Conservation (phyloP, 2,797 vertebrate species). For the Sebastes aleutianus region DNA sequence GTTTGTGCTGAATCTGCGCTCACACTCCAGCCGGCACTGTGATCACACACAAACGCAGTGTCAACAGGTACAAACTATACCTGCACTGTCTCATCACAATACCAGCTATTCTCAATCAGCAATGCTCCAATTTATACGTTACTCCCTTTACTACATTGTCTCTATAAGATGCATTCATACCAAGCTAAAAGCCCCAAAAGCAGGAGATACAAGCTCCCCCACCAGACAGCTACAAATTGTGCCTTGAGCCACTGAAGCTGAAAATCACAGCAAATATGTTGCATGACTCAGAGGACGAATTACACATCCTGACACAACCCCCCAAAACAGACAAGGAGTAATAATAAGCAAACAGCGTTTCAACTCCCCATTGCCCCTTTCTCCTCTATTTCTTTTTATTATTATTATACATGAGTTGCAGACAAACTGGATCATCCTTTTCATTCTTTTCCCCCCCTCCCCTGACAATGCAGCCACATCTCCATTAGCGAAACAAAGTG, state of each 20-base stretch:
- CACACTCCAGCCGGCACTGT: conserved; percentile 6
- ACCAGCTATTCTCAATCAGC: background rate
- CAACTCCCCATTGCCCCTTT: background rate
- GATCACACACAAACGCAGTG: conserved; percentile 30
- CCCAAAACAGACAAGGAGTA: background rate
- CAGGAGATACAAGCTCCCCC: background rate
- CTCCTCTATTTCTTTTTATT: background rate
- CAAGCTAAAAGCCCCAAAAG: background rate
- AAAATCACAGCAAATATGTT: conserved; percentile 37
- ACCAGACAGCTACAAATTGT: background rate
- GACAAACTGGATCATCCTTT: conserved; percentile 25
- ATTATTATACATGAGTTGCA: background rate
- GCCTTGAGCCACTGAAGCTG: background rate
- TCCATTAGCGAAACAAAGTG: conserved; percentile 48
- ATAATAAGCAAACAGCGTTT: conserved; percentile 5
- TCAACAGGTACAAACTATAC: conserved; percentile 59
- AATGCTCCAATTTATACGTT: background rate
- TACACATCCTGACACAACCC: conserved; percentile 14
- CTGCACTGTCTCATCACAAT: conserved; percentile 2
- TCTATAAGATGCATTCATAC: background rate
- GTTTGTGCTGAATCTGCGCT: conserved; percentile 66
- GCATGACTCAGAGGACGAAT: conserved; percentile 33
- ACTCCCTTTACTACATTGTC: background rate
- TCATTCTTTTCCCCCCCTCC: background rate
- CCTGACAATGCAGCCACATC: conserved; percentile 17